These are phyloP conservation scores for Gambelia wislizenii DNA, from an alignment of 2,797 vertebrate genomes.

Conservation along the genomic window DNA sequence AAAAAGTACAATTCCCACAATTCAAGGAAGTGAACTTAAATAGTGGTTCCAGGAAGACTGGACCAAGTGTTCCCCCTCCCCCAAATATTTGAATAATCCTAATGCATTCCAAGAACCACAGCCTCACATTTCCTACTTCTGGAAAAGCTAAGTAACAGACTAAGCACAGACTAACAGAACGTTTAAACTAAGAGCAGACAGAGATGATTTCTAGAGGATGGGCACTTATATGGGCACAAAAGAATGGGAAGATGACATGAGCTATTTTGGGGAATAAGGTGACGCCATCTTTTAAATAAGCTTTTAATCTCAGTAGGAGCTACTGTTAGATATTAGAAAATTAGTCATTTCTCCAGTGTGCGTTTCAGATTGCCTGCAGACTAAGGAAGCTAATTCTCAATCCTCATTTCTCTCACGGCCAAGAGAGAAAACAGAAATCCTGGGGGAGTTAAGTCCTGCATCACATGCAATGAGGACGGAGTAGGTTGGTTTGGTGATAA, in stretches of 20 bases:
- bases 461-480: background rate
- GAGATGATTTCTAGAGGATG: background rate
- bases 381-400: conserved; percentile 11
- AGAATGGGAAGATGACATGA: background rate
- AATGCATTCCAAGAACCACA: background rate
- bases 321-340: background rate
- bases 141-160: background rate
- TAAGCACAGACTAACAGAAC: background rate
- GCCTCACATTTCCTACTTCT: background rate
- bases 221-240: background rate
- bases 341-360: background rate
- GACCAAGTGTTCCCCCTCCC: background rate
- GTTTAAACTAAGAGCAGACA: background rate
- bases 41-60: no score
- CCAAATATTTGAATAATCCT: background rate
- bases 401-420: conserved; percentile 18
- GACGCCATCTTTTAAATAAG: background rate
- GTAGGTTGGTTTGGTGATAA: background rate
- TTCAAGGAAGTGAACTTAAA: no score
- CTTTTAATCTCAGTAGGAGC: background rate
- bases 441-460: background rate
- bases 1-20: background rate
- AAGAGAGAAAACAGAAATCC: conserved; percentile 48
- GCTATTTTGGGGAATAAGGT: background rate
- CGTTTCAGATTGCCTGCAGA: background rate